Base-by-base conservation (phyloP, 2,113 vertebrate species). In the Mobula birostris region DNA sequence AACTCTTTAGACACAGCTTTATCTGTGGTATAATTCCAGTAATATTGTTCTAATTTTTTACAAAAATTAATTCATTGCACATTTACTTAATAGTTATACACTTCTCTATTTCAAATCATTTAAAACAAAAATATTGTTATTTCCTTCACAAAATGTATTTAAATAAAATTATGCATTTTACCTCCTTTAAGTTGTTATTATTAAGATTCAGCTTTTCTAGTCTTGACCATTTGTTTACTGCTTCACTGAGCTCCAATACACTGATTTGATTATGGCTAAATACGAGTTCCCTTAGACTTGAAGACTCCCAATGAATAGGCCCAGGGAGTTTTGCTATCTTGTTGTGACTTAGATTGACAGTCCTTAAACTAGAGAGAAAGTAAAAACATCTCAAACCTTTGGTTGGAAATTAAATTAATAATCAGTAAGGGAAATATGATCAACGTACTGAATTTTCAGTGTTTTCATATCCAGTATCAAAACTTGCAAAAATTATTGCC, bases 181-280 rank as follows among this genome's bases (percentile, higher is more conserved):
- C 99, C 98, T 98, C 97, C 21, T 97, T 97, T 80, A 99, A 96
- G 94, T 97, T 97, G 96, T 99, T 99, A 95, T 97, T 96, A 72
- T 98, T 97, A 94, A 99, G 97, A 94, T 98, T 98, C 1, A 99
- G 96, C 94, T 99, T 99, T 96, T 99, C 98, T 94, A 99, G 96
- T 70, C 98, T 95, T 95, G 96, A 96, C 99, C 99, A 99, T 0
- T 95, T 96, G 95, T 95, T 95, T 15, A 98, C 95, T 2, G 98
- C 97, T 95, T 98, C 97, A 24, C 96, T 97, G 94, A 99, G 97
- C 95, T 99, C 97, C 95, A 99, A 96, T 58, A 95, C 0, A 0
- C 94, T 94, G 95, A 99, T 99, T 56, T 96, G 95, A 97, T 99
- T 99, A 94, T 98, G 95, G 95, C 97, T 98, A 95, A 99, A 98